phyloP scores from a whole-genome alignment of 2,113 vertebrate species.

The Rhynchomys soricoides region DNA sequence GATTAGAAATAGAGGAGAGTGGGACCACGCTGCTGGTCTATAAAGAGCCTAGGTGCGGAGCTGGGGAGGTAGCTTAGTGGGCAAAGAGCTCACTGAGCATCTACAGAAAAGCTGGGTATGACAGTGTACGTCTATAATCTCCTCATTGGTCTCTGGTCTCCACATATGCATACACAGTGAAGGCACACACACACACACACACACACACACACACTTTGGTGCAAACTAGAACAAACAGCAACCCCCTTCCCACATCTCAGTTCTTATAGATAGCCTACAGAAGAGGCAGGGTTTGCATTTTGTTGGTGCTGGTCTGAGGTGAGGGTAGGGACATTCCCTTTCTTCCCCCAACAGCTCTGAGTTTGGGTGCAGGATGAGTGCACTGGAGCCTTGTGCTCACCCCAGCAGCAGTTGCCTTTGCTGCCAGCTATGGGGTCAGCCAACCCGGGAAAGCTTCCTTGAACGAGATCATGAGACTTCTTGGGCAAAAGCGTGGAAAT shows the following conservation, averaged over 20 bases:
- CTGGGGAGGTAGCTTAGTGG: not conserved
- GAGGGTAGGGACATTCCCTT: not conserved
- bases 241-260: not conserved
- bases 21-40: not conserved
- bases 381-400: not conserved
- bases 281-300: not conserved
- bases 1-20: not conserved
- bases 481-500: not conserved
- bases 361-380: not conserved
- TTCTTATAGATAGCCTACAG: not conserved
- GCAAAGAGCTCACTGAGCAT: not conserved
- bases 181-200: not conserved
- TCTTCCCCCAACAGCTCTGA: not conserved
- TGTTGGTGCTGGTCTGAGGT: not conserved
- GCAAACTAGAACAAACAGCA: not conserved
- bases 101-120: not conserved
- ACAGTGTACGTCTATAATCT: not conserved
- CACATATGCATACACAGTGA: no score
- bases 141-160: not conserved
- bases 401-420: not conserved
- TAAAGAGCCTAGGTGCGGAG: not conserved
- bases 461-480: conserved; percentile 26
- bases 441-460: conserved; percentile 19
- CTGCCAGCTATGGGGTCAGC: not conserved
- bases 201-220: not conserved